These are phyloP conservation scores for Hippoglossus stenolepis DNA, from an alignment of 2,113 vertebrate genomes.

Conservation along the genomic window DNA sequence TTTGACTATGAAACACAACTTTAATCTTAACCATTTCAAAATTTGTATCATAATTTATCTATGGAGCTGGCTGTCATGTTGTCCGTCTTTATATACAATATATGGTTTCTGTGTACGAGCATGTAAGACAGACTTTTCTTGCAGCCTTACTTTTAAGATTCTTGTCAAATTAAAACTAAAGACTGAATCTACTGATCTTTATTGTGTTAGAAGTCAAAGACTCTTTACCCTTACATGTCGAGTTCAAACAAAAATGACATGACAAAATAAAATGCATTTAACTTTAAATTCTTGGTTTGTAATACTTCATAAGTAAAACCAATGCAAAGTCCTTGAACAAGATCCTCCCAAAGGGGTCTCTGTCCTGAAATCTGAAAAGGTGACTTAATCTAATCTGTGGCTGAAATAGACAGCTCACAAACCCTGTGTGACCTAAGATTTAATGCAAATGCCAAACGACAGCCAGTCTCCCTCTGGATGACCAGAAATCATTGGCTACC, in stretches of 20 bases:
- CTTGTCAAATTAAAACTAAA: not conserved
- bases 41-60: not conserved
- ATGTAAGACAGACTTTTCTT: not conserved
- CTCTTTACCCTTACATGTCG: not conserved
- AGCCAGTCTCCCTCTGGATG: slow-evolving; percentile 47
- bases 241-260: not conserved
- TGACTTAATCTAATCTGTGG: too few relatives aligned
- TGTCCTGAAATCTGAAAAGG: not conserved
- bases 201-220: not conserved
- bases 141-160: slow-evolving; percentile 4
- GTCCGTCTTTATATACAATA: too few relatives aligned
- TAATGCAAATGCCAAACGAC: slow-evolving; percentile 62
- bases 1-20: not conserved
- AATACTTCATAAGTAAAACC: not conserved
- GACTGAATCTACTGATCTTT: not conserved
- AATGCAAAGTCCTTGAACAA: not conserved
- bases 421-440: slow-evolving; percentile 41
- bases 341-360: not conserved
- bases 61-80: not conserved
- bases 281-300: not conserved
- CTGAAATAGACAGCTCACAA: slow-evolving; percentile 25
- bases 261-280: not conserved
- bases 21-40: not conserved
- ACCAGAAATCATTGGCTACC: slow-evolving; percentile 57
- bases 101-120: too few relatives aligned